Percentiles rank a stretch among this genome's conserved stretches.
These are phyloP conservation scores for Chiloscyllium punctatum DNA, from an alignment of 2,797 vertebrate genomes.

Conservation along the genomic window DNA sequence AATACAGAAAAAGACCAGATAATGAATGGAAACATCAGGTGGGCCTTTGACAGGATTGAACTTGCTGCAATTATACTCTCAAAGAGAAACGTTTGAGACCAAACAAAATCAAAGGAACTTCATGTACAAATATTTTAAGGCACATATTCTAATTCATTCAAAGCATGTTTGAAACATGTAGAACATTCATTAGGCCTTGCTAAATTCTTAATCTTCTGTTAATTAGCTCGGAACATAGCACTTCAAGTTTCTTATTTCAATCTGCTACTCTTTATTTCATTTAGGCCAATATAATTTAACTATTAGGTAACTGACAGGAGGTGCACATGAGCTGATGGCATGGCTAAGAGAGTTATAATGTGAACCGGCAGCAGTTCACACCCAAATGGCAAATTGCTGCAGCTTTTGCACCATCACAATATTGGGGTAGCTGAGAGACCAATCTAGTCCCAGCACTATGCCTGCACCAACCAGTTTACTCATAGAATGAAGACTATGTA, in stretches of 20 bases:
- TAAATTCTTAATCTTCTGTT: background rate
- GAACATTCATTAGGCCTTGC: background rate
- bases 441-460: no score
- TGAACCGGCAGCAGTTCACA: background rate
- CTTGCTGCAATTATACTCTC: background rate
- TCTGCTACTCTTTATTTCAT: background rate
- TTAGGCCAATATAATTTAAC: background rate
- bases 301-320: background rate
- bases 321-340: background rate
- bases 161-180: background rate
- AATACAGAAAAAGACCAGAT: background rate
- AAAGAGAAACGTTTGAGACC: background rate
- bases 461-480: background rate
- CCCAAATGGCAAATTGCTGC: background rate
- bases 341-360: background rate
- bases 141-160: background rate
- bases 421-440: no score
- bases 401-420: background rate
- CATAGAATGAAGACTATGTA: background rate
- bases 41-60: background rate
- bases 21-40: background rate
- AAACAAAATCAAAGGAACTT: background rate
- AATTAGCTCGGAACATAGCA: background rate
- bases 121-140: background rate
- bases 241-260: background rate